These are phyloP conservation scores for Drosophila anceps DNA, from an alignment of 2,888 invertebrate species.

Conservation along the genomic window DNA sequence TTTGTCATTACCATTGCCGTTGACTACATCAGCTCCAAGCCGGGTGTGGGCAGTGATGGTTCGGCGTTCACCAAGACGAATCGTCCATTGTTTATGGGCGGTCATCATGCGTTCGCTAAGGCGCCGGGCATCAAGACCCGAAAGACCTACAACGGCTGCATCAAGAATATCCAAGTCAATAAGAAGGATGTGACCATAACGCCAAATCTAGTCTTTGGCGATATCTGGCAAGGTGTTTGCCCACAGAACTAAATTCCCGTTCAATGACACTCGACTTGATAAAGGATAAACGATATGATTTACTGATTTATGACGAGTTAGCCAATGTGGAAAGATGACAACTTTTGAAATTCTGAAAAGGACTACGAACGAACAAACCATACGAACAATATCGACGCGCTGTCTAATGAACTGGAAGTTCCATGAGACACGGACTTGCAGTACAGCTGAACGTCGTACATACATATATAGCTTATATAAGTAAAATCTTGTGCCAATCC, in stretches of 20 bases:
- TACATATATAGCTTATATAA: slow-evolving; percentile 31
- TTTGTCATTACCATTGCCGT: slow-evolving; percentile 95
- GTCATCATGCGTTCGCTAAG: slow-evolving; percentile 88
- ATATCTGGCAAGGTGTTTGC: slow-evolving; percentile 92
- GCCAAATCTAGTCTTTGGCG: slow-evolving; percentile 88
- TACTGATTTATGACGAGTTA: neutral
- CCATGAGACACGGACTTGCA: slow-evolving; percentile 6
- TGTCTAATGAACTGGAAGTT: slow-evolving; percentile 1
- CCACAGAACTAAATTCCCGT: slow-evolving; percentile 88
- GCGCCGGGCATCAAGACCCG: slow-evolving; percentile 89
- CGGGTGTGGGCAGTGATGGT: slow-evolving; percentile 89
- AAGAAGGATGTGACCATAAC: slow-evolving; percentile 86
- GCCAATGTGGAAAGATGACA: slow-evolving; percentile 30
- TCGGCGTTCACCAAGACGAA: slow-evolving; percentile 91
- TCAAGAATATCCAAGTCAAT: slow-evolving; percentile 90
- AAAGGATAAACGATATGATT: slow-evolving; percentile 33
- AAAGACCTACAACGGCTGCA: slow-evolving; percentile 92
- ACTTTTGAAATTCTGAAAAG: slow-evolving; percentile 33
- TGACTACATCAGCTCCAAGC: slow-evolving; percentile 91
- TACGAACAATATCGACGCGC: slow-evolving; percentile 62
- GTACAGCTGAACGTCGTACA: slow-evolving; percentile 58
- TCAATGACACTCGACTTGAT: neutral
- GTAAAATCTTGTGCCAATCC: slow-evolving; percentile 62
- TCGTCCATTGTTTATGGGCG: slow-evolving; percentile 95
- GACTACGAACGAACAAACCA: slow-evolving; percentile 71